Percentiles rank a stretch among this genome's conserved stretches.
Evolutionary conservation across 2,888 invertebrate species (phyloP).

Genomic region (Adelognathus sp.): DNA sequence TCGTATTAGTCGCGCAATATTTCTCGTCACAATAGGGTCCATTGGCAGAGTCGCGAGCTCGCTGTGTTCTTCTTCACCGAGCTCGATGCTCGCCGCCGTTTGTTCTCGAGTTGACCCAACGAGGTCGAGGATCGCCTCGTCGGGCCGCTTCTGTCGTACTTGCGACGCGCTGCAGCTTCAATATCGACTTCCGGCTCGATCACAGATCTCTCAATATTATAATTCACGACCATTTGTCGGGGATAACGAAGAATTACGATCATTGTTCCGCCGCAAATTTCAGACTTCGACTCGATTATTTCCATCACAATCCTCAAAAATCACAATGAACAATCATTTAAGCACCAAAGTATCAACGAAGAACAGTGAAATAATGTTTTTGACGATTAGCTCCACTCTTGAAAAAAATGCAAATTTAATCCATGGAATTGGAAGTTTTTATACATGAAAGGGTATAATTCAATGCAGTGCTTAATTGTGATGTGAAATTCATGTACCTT

Average conservation of each 20-base stretch:
- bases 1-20: too few species aligned
- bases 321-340: background rate
- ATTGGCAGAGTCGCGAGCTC: background rate
- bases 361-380: background rate
- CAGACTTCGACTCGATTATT: background rate
- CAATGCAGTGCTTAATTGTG: too few species aligned
- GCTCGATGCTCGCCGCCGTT: constrained; percentile 20
- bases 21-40: background rate
- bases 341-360: background rate
- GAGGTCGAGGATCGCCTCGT: constrained; percentile 61
- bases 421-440: too few species aligned
- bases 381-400: too few species aligned
- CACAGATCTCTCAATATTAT: background rate
- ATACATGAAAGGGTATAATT: too few species aligned
- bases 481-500: too few species aligned
- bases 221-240: background rate
- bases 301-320: background rate
- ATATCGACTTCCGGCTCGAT: constrained; percentile 29
- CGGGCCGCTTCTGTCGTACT: constrained; percentile 54
- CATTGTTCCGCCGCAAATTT: background rate
- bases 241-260: background rate
- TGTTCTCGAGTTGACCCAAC: constrained; percentile 60
- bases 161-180: background rate
- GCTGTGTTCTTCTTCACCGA: constrained; percentile 28
- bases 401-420: too few species aligned